Evolutionary conservation across 2,888 invertebrate genomes (phyloP).

Genomic region (Caenorhabditis angaria): DNA sequence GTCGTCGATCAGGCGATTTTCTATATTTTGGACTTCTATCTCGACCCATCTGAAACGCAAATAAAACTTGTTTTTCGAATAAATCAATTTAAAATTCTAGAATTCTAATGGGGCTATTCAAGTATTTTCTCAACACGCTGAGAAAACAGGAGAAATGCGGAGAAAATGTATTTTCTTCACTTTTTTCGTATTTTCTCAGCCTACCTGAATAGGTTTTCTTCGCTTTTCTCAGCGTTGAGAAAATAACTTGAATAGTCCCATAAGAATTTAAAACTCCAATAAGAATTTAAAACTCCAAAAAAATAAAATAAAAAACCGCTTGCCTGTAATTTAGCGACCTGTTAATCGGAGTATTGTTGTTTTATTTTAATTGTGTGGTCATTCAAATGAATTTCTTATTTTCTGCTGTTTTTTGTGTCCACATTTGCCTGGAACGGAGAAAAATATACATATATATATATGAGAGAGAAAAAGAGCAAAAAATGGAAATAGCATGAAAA

Average conservation of each 20-base stretch:
- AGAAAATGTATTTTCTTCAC: no score
- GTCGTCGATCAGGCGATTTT: conserved; percentile 10
- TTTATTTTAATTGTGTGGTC: background rate
- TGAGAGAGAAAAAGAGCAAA: conserved; percentile 8
- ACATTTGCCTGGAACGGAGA: background rate
- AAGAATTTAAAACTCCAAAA: no score
- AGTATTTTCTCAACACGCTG: no score
- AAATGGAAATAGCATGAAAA: conserved; percentile 7
- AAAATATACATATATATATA: conserved; percentile 8
- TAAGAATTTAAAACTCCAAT: no score
- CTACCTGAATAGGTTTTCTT: no score
- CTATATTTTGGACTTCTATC: conserved; percentile 6
- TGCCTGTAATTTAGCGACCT: background rate
- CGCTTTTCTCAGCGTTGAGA: background rate
- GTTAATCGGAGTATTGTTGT: background rate
- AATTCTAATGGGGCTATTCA: no score
- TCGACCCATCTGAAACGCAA: background rate
- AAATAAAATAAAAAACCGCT: background rate
- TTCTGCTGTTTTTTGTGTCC: background rate
- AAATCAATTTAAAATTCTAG: no score
- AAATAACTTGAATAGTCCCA: background rate
- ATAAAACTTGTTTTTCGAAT: no score
- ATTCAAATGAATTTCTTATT: background rate
- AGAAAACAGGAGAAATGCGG: no score
- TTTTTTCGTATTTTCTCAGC: no score